phyloP scores from a whole-genome alignment of 2,888 invertebrate species.

The Rhagophthalmus giganteus region DNA sequence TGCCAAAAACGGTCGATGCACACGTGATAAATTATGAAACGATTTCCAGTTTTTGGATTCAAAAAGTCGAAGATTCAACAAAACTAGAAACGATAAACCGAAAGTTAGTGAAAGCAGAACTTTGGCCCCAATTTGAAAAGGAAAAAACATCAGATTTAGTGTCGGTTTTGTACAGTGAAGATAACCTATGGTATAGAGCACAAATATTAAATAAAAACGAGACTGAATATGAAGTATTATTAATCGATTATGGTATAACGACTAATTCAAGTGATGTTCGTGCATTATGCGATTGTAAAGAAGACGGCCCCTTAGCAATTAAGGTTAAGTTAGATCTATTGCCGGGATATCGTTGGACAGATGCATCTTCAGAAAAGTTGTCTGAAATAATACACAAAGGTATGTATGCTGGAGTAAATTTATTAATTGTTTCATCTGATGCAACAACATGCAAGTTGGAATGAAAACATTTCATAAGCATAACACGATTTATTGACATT shows the following conservation, averaged over 20 bases:
- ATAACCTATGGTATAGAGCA: slow-evolving; percentile 64
- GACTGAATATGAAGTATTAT: slow-evolving; percentile 59
- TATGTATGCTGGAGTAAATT: too few species aligned
- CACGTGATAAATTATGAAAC: slow-evolving; percentile 68
- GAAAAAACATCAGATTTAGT: slow-evolving; percentile 47
- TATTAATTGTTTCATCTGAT: too few species aligned
- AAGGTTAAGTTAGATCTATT: slow-evolving; percentile 59
- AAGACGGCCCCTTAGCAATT: slow-evolving; percentile 60
- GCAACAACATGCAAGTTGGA: too few species aligned
- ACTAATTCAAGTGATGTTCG: slow-evolving; percentile 60
- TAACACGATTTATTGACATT: neutral
- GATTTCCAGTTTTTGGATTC: slow-evolving; percentile 71
- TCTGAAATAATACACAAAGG: slow-evolving; percentile 49
- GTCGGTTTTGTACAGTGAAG: slow-evolving; percentile 52
- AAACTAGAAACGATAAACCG: slow-evolving; percentile 63
- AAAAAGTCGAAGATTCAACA: slow-evolving; percentile 60
- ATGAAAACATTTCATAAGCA: neutral
- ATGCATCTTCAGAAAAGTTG: slow-evolving; percentile 51
- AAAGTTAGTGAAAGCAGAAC: slow-evolving; percentile 59
- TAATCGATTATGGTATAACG: slow-evolving; percentile 66
- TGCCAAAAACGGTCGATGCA: slow-evolving; percentile 52
- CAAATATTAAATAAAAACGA: slow-evolving; percentile 59
- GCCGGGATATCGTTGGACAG: slow-evolving; percentile 52
- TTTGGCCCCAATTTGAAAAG: slow-evolving; percentile 21
- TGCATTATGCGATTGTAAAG: slow-evolving; percentile 56